Conservation (phyloP, 2,797 vertebrate species). For the Pachyuromys duprasi region DNA sequence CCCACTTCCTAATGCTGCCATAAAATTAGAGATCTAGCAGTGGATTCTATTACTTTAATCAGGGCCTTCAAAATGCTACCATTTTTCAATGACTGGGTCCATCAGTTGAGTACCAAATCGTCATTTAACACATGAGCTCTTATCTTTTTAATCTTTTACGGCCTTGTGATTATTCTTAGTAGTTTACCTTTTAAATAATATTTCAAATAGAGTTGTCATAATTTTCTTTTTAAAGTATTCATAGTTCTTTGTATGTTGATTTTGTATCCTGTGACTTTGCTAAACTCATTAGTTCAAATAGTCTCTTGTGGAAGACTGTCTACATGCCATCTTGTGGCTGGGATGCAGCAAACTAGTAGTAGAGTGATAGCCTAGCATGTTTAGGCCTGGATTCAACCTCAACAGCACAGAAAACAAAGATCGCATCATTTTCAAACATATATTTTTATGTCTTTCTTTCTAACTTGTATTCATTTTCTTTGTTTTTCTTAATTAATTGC, state of each 20-base stretch:
- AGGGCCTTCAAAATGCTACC: not conserved
- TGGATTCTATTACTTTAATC: not conserved
- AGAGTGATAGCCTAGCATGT: not conserved
- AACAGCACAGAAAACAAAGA: not conserved
- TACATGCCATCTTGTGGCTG: not conserved
- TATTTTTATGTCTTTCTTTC: not conserved
- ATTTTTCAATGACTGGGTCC: not conserved
- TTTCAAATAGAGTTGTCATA: not conserved
- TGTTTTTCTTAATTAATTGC: not conserved
- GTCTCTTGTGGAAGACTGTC: not conserved
- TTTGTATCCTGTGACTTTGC: not conserved
- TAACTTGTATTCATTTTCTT: not conserved
- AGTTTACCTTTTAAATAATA: not conserved
- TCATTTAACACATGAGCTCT: not conserved
- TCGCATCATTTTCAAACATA: not conserved
- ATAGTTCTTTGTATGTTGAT: not conserved
- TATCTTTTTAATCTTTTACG: not conserved
- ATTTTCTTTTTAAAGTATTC: slow-evolving; percentile 24
- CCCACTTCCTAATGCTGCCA: not conserved
- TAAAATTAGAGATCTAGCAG: not conserved
- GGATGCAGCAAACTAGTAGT: not conserved
- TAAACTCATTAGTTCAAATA: not conserved
- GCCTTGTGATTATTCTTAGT: not conserved
- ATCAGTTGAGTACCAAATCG: not conserved
- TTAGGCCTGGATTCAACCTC: not conserved